These are phyloP conservation scores for Colaptes auratus DNA, from an alignment of 2,113 vertebrate species.

Conservation along the genomic window DNA sequence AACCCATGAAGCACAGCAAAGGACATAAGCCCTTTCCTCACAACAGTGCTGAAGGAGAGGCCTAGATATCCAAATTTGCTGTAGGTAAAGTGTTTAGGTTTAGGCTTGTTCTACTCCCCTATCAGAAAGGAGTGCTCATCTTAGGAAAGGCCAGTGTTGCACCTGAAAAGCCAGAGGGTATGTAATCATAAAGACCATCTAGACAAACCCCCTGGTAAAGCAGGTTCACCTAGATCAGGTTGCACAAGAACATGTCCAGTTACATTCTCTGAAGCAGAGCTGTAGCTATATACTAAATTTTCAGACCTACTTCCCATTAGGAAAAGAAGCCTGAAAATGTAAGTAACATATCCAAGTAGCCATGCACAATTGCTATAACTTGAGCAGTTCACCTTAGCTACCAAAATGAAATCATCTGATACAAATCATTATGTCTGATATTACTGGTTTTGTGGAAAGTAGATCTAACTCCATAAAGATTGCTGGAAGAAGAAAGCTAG, in stretches of 20 bases:
- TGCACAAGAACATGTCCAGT: background rate
- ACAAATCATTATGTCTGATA: background rate
- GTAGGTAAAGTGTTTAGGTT: background rate
- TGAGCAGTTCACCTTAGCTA: background rate
- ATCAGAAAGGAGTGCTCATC: background rate
- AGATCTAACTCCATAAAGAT: background rate
- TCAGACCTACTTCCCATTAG: background rate
- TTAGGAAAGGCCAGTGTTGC: background rate
- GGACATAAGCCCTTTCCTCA: rapidly evolving
- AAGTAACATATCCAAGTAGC: background rate
- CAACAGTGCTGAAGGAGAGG: background rate
- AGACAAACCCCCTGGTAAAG: no score
- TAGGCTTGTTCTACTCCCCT: background rate
- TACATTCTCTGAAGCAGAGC: background rate
- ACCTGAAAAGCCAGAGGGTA: background rate
- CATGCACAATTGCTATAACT: background rate
- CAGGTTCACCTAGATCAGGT: no score
- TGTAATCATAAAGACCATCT: no score
- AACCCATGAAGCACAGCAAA: background rate
- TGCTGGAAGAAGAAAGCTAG: background rate
- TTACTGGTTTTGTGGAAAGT: background rate
- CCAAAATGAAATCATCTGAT: background rate
- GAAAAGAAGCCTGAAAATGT: background rate
- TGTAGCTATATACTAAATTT: background rate
- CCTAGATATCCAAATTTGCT: background rate